Evolutionary conservation across 1,140 invertebrate genomes (phyloP), one percentile per base, ranked within the genome.

Genomic region (Lucilia sericata): DNA sequence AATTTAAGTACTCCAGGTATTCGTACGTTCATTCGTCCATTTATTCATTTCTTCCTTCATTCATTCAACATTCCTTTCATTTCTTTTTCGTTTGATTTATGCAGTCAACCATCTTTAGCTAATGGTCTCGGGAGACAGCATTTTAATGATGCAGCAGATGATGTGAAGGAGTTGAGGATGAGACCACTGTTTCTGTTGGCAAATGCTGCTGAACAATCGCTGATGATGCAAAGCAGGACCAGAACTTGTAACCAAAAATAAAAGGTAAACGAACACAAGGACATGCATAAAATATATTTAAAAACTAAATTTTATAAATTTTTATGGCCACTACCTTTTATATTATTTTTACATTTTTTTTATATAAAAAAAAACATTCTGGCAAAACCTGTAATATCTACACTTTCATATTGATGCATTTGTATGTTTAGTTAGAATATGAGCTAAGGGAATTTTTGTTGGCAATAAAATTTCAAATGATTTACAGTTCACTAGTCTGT

Each of bases 41-140:
- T 34, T 30, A 74, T 74, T 21, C 74, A 1, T 30, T 30, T 30
- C 30, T 74, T 30, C 74, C 25, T 74, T 74, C 9, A 30, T 74
- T 14, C 51, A 55, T 55, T 17, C 17, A 17, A 21, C 76, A 70
- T 9, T 80, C 25, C 25, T 21, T 19, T 47, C n/a, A 13, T 80
- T 80, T 80, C 1, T 80, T 51, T 21, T 47, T 47, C n/a, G 19
- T 80, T 80, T 80, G 76, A 80, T 80, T 80, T 80, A 80, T 80
- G 76, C 76, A 80, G 42, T 49, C 76, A 49, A 49, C 42, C 42
- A 80, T 47, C 42, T 80, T 80, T 80, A 19, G 76, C 76, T 80
- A 80, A 80, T 80, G 47, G 76, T 49, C 76, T 80, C 42, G 13
- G 21, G 42, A 80, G 42, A 80, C 76, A 49, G n/a, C n/a, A 80